Evolutionary conservation across 2,113 vertebrate species (phyloP).

Genomic region (Lamprologus speciosus): DNA sequence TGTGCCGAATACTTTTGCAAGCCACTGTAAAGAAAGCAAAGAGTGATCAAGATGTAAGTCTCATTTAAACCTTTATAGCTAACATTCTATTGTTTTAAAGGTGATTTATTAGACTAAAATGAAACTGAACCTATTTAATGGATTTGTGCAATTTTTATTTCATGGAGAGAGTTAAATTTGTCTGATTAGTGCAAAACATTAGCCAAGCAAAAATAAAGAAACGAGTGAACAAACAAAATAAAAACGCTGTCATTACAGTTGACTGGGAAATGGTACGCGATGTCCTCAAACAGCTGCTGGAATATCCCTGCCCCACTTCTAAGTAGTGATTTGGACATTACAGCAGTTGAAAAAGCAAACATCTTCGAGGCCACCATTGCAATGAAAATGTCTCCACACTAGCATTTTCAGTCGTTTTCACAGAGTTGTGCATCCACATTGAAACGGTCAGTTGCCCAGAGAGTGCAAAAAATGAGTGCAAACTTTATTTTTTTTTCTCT

Average conservation of each 20-base stretch:
- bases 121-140: neutral
- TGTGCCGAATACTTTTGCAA: neutral
- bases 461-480: neutral
- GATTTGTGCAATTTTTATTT: neutral
- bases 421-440: neutral
- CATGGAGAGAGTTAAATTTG: rapidly evolving
- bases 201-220: neutral
- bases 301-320: rapidly evolving
- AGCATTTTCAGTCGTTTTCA: neutral
- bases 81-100: neutral
- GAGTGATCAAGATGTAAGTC: neutral
- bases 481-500: rapidly evolving
- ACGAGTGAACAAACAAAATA: neutral
- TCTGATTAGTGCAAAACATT: neutral
- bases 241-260: neutral
- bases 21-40: neutral
- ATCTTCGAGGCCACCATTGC: neutral
- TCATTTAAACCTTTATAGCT: neutral
- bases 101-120: neutral
- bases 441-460: neutral
- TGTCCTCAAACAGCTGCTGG: neutral
- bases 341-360: neutral
- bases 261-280: rapidly evolving
- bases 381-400: neutral
- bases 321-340: neutral